Percentiles rank a stretch among this genome's conserved stretches.
These are phyloP conservation scores for Ctenodactylus gundi DNA, from an alignment of 2,113 vertebrate species.

Conservation along the genomic window DNA sequence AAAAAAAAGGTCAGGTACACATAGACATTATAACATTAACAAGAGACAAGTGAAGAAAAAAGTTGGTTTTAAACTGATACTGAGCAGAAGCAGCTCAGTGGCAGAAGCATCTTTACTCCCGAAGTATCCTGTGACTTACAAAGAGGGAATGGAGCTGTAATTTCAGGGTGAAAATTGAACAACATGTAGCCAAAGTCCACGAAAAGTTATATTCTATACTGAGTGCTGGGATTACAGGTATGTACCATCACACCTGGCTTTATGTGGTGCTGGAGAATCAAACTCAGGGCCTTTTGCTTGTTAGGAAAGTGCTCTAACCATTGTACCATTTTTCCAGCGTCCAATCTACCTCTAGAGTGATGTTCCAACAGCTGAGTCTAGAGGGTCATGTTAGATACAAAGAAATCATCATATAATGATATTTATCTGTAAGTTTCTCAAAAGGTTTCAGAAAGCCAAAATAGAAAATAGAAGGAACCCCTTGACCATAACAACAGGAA, in stretches of 20 bases:
- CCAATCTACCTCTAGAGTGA: conserved; percentile 5
- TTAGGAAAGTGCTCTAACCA: too few relatives aligned
- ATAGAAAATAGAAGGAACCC: neutral
- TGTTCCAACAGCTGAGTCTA: neutral
- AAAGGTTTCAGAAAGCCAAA: conserved; percentile 22
- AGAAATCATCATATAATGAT: neutral
- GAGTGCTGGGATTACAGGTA: too few relatives aligned
- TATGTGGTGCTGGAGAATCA: too few relatives aligned
- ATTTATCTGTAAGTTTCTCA: neutral
- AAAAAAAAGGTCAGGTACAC: neutral
- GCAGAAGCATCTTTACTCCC: too few relatives aligned
- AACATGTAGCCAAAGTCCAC: neutral
- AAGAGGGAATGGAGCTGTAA: conserved; percentile 20
- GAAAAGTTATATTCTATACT: conserved; percentile 1
- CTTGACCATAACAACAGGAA: neutral
- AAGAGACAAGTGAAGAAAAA: neutral
- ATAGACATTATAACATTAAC: conserved; percentile 30
- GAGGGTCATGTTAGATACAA: conserved; percentile 19
- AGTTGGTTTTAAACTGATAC: neutral
- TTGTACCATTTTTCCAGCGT: too few relatives aligned
- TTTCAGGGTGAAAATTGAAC: neutral
- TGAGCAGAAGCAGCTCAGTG: too few relatives aligned
- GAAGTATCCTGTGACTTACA: neutral
- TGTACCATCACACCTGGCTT: too few relatives aligned
- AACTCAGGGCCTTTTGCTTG: too few relatives aligned